phyloP scores from a whole-genome alignment of 2,888 invertebrate species.

The Drosophila melanosoma region DNA sequence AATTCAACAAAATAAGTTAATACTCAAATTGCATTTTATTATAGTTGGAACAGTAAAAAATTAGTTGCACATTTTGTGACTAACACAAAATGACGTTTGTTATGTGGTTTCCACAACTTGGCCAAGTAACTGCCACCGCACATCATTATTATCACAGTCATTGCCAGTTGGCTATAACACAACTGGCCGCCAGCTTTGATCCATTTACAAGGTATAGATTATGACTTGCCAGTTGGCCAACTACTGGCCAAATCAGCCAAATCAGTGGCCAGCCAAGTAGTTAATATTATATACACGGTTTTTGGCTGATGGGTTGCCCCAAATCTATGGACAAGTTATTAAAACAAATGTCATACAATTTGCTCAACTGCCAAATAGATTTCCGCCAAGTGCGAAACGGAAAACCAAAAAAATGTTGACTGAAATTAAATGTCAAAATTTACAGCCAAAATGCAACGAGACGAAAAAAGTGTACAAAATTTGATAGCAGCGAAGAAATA shows the following conservation, averaged over 20 bases:
- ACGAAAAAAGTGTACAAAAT: conserved; percentile 27
- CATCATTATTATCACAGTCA: conserved; percentile 30
- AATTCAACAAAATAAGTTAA: not conserved
- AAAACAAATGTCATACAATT: conserved; percentile 42
- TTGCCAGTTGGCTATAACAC: conserved; percentile 19
- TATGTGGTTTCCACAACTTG: conserved; percentile 25
- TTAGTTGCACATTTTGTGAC: not conserved
- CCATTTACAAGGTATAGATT: conserved; percentile 15
- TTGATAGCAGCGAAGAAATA: conserved; percentile 8
- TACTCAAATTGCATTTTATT: not conserved
- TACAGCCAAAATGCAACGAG: conserved; percentile 28
- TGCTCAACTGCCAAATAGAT: conserved; percentile 29
- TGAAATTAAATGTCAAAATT: conserved; percentile 34
- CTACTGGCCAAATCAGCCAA: conserved; percentile 31
- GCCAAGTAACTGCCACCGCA: conserved; percentile 8
- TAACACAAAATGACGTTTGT: conserved; percentile 4
- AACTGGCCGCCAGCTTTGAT: conserved; percentile 34
- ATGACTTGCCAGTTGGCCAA: conserved; percentile 8
- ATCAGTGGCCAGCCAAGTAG: conserved; percentile 10
- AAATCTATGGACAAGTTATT: conserved; percentile 4
- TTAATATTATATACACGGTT: conserved; percentile 12
- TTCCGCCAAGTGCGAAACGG: conserved; percentile 34
- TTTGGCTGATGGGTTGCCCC: conserved; percentile 5
- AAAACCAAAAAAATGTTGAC: conserved; percentile 9
- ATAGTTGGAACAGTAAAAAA: not conserved